phyloP scores from a whole-genome alignment of 1,140 invertebrate species.

The Tyrophagus putrescentiae region DNA sequence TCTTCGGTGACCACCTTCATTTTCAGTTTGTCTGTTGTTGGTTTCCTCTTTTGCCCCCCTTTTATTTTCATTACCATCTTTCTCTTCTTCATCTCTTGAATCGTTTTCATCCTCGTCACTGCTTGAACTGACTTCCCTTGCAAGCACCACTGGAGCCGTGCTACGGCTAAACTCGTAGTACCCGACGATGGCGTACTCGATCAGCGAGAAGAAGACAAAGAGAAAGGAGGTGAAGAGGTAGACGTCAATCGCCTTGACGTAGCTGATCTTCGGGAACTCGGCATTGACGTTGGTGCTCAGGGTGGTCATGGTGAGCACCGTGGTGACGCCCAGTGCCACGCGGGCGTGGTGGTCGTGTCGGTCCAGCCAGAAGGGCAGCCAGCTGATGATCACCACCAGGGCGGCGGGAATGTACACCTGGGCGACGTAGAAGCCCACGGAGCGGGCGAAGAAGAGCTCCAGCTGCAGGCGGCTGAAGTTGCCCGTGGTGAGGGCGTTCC shows the following conservation, averaged over 20 bases:
- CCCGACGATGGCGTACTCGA: conserved; percentile 28
- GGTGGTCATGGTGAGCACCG: conserved; percentile 33
- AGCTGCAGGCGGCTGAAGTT: conserved; percentile 27
- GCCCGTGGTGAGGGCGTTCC: conserved; percentile 11
- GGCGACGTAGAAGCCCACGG: conserved; percentile 28
- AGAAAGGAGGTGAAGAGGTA: conserved; percentile 33
- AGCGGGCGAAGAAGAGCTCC: conserved; percentile 29
- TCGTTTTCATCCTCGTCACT: no score
- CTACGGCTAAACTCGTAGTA: conserved; percentile 22
- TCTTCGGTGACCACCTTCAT: no score
- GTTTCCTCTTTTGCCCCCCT: no score
- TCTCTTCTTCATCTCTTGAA: no score
- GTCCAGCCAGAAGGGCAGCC: conserved; percentile 31
- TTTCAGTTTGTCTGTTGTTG: no score
- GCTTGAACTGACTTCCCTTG: no score
- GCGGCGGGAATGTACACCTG: conserved; percentile 30
- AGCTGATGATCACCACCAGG: conserved; percentile 30
- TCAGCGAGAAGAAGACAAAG: conserved; percentile 30
- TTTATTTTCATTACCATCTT: no score
- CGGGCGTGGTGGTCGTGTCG: conserved; percentile 31
- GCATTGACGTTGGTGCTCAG: conserved; percentile 34
- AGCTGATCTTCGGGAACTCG: conserved; percentile 32
- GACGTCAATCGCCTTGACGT: conserved; percentile 33
- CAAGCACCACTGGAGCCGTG: no score
- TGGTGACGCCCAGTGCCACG: conserved; percentile 32